Evolutionary conservation across 2,797 vertebrate species (phyloP).

Genomic region (Cercopithecus neglectus): DNA sequence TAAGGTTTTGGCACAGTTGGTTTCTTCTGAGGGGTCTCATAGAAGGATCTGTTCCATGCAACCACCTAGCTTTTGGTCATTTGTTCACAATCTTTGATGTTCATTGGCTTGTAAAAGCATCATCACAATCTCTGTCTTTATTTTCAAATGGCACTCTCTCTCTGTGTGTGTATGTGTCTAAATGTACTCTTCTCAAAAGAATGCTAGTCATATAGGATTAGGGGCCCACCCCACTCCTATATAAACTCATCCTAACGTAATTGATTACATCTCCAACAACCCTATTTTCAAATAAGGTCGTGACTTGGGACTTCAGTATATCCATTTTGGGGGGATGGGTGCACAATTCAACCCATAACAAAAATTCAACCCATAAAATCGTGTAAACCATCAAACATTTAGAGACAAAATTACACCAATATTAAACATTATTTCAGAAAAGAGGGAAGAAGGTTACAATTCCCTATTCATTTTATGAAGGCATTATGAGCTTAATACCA

Average conservation of each 20-base stretch:
- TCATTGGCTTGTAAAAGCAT: background rate
- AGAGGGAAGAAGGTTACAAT: background rate
- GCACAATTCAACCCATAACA: background rate
- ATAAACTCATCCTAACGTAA: background rate
- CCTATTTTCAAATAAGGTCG: background rate
- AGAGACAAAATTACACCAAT: background rate
- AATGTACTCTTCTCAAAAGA: background rate
- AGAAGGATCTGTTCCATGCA: background rate
- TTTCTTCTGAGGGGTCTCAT: background rate
- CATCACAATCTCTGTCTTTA: background rate
- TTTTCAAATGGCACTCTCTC: background rate
- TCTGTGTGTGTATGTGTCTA: background rate
- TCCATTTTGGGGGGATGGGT: background rate
- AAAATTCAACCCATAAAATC: background rate
- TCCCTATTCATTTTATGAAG: background rate
- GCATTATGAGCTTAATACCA: background rate
- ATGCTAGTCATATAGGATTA: background rate
- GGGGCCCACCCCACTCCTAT: accelerated
- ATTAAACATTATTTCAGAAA: background rate
- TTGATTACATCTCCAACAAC: background rate
- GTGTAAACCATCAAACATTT: background rate
- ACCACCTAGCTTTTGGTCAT: background rate
- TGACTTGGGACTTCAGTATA: background rate
- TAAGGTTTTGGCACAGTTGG: background rate
- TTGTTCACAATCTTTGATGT: background rate